These are phyloP conservation scores for Cryptoprocta ferox DNA, from an alignment of 2,797 vertebrate species.

Conservation along the genomic window DNA sequence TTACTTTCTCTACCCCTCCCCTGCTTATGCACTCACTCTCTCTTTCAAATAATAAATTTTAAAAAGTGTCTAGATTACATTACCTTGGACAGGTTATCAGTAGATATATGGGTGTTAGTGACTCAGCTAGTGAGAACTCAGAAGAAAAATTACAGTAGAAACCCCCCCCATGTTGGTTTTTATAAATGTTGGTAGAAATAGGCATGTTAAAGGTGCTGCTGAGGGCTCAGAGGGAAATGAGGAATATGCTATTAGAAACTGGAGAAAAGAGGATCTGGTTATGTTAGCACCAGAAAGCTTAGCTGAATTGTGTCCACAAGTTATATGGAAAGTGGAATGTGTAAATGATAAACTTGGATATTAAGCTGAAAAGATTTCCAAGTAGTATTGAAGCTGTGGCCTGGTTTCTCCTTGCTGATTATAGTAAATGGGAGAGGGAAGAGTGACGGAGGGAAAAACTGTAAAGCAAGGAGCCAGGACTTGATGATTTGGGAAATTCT, in stretches of 20 bases:
- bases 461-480: background rate
- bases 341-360: background rate
- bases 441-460: background rate
- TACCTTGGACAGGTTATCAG: background rate
- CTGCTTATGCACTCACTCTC: too few species aligned
- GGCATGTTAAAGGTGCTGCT: background rate
- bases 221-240: background rate
- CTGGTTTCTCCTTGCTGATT: background rate
- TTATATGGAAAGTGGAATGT: background rate
- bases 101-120: background rate
- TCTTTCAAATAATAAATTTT: too few species aligned
- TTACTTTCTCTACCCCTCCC: too few species aligned
- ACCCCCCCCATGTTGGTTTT: background rate
- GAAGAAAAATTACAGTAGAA: background rate
- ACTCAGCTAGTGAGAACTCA: background rate
- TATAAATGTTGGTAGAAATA: background rate
- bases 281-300: background rate
- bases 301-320: background rate
- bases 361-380: background rate
- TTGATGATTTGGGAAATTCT: background rate
- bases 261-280: background rate
- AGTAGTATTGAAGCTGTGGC: background rate
- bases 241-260: background rate
- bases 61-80: background rate
- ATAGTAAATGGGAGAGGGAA: background rate